Evolutionary conservation across 2,888 invertebrate genomes (phyloP).

Genomic region (Podabrus alpinus): DNA sequence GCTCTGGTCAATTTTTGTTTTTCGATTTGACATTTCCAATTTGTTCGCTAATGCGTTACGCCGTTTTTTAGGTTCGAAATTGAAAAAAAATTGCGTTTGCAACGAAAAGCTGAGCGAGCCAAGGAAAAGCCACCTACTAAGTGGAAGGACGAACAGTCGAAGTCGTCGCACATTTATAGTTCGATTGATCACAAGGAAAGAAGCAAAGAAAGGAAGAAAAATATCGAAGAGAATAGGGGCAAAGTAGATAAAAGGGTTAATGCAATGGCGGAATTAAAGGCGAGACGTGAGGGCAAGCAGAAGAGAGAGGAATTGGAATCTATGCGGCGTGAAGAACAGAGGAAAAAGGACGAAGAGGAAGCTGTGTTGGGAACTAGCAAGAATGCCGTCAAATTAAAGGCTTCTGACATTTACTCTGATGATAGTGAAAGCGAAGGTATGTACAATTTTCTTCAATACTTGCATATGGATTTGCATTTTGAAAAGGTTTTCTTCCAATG

Average conservation of each 20-base stretch:
- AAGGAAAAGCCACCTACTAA: slow-evolving; percentile 68
- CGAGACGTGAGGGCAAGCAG: slow-evolving; percentile 87
- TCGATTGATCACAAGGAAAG: slow-evolving; percentile 74
- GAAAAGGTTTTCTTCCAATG: no score
- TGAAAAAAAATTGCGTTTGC: slow-evolving; percentile 87
- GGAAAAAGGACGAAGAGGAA: slow-evolving; percentile 64
- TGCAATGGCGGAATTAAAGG: slow-evolving; percentile 91
- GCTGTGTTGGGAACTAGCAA: slow-evolving; percentile 58
- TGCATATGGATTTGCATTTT: neutral
- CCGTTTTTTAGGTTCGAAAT: slow-evolving; percentile 79
- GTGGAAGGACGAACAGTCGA: slow-evolving; percentile 65
- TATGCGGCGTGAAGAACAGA: slow-evolving; percentile 62
- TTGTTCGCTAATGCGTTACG: neutral
- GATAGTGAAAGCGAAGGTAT: slow-evolving; percentile 74
- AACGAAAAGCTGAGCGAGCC: slow-evolving; percentile 74
- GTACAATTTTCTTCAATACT: neutral
- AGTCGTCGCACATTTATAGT: slow-evolving; percentile 44
- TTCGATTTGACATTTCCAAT: slow-evolving; percentile 32
- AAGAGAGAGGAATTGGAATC: slow-evolving; percentile 64
- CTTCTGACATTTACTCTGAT: slow-evolving; percentile 94
- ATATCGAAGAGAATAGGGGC: slow-evolving; percentile 83
- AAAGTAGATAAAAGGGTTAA: slow-evolving; percentile 83
- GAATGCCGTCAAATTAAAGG: slow-evolving; percentile 81
- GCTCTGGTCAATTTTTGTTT: neutral
- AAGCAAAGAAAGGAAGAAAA: slow-evolving; percentile 86